phyloP scores from a whole-genome alignment of 2,797 vertebrate species.

The Premnoplex brunnescens region DNA sequence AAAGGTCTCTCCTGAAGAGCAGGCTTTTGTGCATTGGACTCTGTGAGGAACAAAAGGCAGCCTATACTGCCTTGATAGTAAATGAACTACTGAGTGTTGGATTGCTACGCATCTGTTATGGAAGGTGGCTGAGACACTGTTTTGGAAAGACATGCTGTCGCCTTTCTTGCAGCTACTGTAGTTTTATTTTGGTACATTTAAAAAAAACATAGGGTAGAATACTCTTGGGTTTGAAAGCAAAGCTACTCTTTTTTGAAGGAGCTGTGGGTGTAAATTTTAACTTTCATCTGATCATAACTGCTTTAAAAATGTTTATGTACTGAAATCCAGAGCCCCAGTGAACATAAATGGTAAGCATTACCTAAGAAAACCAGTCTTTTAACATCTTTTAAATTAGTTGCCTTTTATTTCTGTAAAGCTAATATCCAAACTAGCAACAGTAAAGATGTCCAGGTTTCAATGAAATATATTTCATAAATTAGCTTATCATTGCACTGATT shows the following conservation, averaged over 20 bases:
- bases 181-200: neutral
- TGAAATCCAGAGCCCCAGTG: slow-evolving; percentile 13
- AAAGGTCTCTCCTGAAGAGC: neutral
- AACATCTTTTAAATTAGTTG: slow-evolving; percentile 74
- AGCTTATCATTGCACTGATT: slow-evolving; percentile 94
- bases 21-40: neutral
- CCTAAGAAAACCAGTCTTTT: slow-evolving; percentile 54
- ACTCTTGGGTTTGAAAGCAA: neutral
- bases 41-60: slow-evolving; percentile 14
- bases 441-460: slow-evolving; percentile 88
- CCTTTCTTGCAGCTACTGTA: neutral
- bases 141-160: neutral
- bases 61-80: neutral
- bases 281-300: slow-evolving; percentile 19
- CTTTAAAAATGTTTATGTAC: slow-evolving; percentile 28
- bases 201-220: neutral
- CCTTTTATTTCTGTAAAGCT: slow-evolving; percentile 81
- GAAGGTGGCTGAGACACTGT: neutral
- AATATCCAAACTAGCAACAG: slow-evolving; percentile 88
- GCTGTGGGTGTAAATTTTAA: slow-evolving; percentile 17
- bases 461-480: slow-evolving; percentile 90
- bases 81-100: neutral
- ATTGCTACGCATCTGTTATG: neutral
- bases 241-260: neutral
- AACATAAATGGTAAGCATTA: slow-evolving; percentile 22